phyloP scores from a whole-genome alignment of 2,797 vertebrate species.

The Argyrosomus regius region DNA sequence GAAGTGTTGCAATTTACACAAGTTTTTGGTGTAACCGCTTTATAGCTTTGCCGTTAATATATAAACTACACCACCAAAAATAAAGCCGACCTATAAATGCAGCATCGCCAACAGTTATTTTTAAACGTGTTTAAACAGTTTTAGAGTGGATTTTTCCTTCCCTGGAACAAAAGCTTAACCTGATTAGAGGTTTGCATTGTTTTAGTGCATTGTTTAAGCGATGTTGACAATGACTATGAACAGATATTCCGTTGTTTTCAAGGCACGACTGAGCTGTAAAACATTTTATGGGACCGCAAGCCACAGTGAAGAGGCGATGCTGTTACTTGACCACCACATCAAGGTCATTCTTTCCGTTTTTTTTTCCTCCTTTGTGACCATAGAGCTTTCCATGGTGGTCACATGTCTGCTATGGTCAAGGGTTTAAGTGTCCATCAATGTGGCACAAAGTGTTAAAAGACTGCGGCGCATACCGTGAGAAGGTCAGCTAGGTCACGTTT shows the following conservation, averaged over 20 bases:
- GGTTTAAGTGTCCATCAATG: slow-evolving; percentile 56
- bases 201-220: slow-evolving; percentile 54
- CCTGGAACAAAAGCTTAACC: slow-evolving; percentile 57
- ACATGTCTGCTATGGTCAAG: slow-evolving; percentile 48
- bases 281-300: slow-evolving; percentile 64
- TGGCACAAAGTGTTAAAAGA: slow-evolving; percentile 58
- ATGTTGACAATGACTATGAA: slow-evolving; percentile 49
- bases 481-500: slow-evolving; percentile 55
- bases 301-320: slow-evolving; percentile 60
- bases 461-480: slow-evolving; percentile 23
- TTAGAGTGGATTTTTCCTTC: slow-evolving; percentile 39
- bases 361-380: slow-evolving; percentile 34
- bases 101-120: slow-evolving; percentile 38
- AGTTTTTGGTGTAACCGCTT: slow-evolving; percentile 33
- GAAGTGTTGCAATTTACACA: slow-evolving; percentile 21
- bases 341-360: slow-evolving; percentile 56
- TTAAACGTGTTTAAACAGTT: slow-evolving; percentile 39
- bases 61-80: slow-evolving; percentile 43
- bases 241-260: slow-evolving; percentile 72
- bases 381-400: slow-evolving; percentile 62
- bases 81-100: slow-evolving; percentile 38
- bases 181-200: slow-evolving; percentile 58
- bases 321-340: slow-evolving; percentile 72
- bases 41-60: slow-evolving; percentile 45
- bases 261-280: slow-evolving; percentile 58